phyloP scores from a whole-genome alignment of 2,888 invertebrate species.

The Dyspetes luteomarginatus region DNA sequence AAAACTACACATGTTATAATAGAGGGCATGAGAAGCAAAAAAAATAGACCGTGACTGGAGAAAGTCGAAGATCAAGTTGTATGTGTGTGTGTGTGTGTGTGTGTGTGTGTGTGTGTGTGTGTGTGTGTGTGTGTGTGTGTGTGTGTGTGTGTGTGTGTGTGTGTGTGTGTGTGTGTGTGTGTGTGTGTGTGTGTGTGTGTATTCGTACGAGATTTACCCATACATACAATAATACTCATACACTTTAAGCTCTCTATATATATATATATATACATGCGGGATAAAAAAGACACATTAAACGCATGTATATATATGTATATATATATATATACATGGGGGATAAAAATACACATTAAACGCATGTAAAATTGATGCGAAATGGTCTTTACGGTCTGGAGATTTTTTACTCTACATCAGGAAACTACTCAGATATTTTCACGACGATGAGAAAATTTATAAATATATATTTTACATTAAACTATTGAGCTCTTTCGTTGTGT shows the following conservation, averaged over 20 bases:
- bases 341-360: slow-evolving; percentile 27
- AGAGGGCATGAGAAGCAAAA: neutral
- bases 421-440: neutral
- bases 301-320: neutral
- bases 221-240: too few relatives aligned
- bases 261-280: too few relatives aligned
- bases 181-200: too few relatives aligned
- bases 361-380: slow-evolving; percentile 29
- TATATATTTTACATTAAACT: too few relatives aligned
- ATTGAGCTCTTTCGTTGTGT: too few relatives aligned
- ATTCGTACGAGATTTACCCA: too few relatives aligned
- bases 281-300: neutral
- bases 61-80: neutral
- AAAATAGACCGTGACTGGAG: neutral
- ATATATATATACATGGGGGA: neutral
- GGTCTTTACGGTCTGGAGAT: slow-evolving; percentile 12
- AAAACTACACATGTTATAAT: slow-evolving; percentile 1
- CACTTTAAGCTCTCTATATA: too few relatives aligned
- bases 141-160: too few relatives aligned
- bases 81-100: neutral
- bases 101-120: too few relatives aligned
- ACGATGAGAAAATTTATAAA: neutral
- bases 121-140: too few relatives aligned
- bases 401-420: neutral
- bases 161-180: too few relatives aligned